phyloP scores from a whole-genome alignment of 2,888 invertebrate genomes.

The Fabriciana adippe region DNA sequence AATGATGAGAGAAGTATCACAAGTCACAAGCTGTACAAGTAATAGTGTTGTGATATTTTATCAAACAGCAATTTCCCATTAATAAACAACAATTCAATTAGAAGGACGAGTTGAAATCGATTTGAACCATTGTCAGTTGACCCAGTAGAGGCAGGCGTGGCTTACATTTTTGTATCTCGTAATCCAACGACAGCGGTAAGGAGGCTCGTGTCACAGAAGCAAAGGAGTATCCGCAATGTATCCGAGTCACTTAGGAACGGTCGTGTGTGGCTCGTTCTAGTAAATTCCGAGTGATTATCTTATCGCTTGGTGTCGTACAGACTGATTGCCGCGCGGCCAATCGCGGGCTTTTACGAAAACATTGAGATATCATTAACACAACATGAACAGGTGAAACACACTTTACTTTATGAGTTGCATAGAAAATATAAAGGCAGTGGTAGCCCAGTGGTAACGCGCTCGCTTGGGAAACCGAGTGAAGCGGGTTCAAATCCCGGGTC shows the following conservation, averaged over 20 bases:
- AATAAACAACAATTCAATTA: background rate
- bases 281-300: constrained; percentile 18
- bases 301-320: constrained; percentile 9
- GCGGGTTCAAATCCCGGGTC: no score
- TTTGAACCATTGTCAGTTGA: constrained; percentile 8
- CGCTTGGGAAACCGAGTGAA: no score
- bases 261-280: constrained; percentile 17
- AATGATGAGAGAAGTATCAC: background rate
- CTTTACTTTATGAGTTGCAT: no score
- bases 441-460: no score
- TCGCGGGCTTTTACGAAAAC: constrained; percentile 18
- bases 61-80: background rate
- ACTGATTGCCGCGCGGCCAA: constrained; percentile 23
- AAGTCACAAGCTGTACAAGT: background rate
- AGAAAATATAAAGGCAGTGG: no score
- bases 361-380: constrained; percentile 15
- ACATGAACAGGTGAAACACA: background rate
- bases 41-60: background rate
- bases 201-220: background rate
- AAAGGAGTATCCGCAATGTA: constrained; percentile 14
- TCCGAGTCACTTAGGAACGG: background rate
- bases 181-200: constrained; percentile 2
- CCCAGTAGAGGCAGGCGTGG: constrained; percentile 1
- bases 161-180: constrained; percentile 6
- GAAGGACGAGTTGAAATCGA: background rate